A percentile compares a stretch with the other conserved stretches of the same genome.
Evolutionary conservation across 2,888 invertebrate genomes (phyloP).

Genomic region (Nomada fabriciana): DNA sequence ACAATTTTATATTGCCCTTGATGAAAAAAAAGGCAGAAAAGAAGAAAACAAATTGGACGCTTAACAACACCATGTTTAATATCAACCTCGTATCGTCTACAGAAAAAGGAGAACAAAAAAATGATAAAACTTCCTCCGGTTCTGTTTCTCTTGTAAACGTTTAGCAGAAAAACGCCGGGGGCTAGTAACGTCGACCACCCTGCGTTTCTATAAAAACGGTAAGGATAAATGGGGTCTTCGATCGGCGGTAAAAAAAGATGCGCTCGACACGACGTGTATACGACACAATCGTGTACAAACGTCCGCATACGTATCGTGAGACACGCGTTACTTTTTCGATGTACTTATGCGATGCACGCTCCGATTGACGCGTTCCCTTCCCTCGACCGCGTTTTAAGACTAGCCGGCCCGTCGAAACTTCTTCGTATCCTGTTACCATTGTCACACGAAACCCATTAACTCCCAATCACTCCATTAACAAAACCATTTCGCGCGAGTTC

Average conservation of each 20-base stretch:
- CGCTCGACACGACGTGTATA: slow-evolving; percentile 36
- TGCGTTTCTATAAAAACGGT: slow-evolving; percentile 44
- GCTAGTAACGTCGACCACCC: background rate
- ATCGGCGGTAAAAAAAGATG: slow-evolving; percentile 53
- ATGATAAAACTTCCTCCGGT: too few relatives aligned
- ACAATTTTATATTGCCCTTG: too few relatives aligned
- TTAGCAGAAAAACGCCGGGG: too few relatives aligned
- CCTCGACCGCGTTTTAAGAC: slow-evolving; percentile 63
- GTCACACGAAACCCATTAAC: slow-evolving; percentile 27
- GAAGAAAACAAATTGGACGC: too few relatives aligned
- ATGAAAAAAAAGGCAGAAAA: too few relatives aligned
- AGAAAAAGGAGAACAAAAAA: too few relatives aligned
- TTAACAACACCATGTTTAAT: too few relatives aligned
- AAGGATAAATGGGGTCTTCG: slow-evolving; percentile 39
- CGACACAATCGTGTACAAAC: slow-evolving; percentile 28
- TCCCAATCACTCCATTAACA: background rate
- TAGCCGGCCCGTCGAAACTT: slow-evolving; percentile 58
- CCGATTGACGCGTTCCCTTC: slow-evolving; percentile 54
- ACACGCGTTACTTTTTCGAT: slow-evolving; percentile 28
- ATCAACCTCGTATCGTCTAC: too few relatives aligned
- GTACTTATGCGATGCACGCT: slow-evolving; percentile 18
- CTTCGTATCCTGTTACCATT: slow-evolving; percentile 26
- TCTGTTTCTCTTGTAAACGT: too few relatives aligned
- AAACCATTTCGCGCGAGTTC: background rate
- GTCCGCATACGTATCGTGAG: slow-evolving; percentile 33